Evolutionary conservation across 2,113 vertebrate species (phyloP).

Genomic region (Pelmatolapia mariae): DNA sequence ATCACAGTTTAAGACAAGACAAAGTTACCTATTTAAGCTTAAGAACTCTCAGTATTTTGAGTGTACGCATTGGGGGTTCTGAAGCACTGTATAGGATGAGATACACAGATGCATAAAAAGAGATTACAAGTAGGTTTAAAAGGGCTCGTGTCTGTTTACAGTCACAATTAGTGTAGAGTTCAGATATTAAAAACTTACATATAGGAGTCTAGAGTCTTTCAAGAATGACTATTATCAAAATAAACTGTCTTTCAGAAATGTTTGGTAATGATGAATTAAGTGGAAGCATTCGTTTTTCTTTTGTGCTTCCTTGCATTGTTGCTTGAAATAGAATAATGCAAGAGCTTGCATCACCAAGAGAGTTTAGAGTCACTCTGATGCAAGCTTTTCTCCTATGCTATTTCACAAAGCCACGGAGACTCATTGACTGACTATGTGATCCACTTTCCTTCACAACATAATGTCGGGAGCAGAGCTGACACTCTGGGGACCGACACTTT

Average conservation of each 20-base stretch:
- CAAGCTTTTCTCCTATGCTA: constrained; percentile 2
- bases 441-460: constrained; percentile 9
- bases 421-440: constrained; percentile 23
- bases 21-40: neutral
- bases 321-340: constrained; percentile 25
- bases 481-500: constrained; percentile 33
- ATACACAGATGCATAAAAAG: neutral
- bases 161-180: neutral
- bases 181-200: neutral
- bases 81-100: neutral
- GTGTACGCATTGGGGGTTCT: too few species aligned
- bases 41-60: neutral
- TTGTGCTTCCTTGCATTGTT: neutral
- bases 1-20: neutral
- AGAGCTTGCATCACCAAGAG: neutral
- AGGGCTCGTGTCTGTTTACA: neutral
- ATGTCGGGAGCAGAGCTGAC: constrained; percentile 11
- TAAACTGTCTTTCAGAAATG: neutral
- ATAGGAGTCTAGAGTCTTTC: neutral
- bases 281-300: neutral
- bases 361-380: constrained; percentile 15
- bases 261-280: neutral
- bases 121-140: neutral
- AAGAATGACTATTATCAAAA: neutral
- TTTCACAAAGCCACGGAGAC: constrained; percentile 16